These are phyloP conservation scores for Lasioglossum leucozonium DNA, from an alignment of 2,888 invertebrate species.

Conservation along the genomic window DNA sequence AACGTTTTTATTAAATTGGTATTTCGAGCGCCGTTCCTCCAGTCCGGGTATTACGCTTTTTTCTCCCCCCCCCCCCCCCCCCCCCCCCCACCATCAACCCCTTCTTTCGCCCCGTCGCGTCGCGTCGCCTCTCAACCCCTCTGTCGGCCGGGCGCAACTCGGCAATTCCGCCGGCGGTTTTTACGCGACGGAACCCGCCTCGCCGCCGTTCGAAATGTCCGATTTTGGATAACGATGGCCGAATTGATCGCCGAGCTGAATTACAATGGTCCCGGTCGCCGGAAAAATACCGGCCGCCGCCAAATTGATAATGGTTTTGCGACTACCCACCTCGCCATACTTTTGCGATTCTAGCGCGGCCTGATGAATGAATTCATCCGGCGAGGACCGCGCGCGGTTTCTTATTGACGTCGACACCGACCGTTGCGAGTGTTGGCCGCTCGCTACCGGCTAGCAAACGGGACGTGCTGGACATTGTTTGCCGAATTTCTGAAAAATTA, in stretches of 20 bases:
- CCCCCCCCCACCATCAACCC: background rate
- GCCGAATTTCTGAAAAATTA: background rate
- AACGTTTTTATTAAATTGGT: conserved; percentile 32
- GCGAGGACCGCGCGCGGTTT: background rate
- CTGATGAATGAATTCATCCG: conserved; percentile 7
- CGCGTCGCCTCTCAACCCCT: background rate
- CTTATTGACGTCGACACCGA: background rate
- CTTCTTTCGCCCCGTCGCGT: background rate
- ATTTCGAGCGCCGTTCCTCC: background rate
- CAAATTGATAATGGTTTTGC: conserved; percentile 5
- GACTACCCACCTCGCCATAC: background rate
- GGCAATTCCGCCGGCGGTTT: conserved; percentile 5
- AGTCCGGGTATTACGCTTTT: conserved; percentile 12
- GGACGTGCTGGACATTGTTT: background rate
- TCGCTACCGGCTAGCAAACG: too few species aligned
- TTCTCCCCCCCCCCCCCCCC: background rate
- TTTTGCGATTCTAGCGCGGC: background rate
- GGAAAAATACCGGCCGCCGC: background rate
- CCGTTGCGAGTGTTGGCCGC: background rate
- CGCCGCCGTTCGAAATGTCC: background rate
- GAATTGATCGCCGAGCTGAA: background rate
- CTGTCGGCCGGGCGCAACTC: background rate
- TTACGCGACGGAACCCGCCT: background rate
- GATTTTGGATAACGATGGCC: conserved; percentile 2
- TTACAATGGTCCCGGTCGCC: background rate